Evolutionary conservation across 2,797 vertebrate species (phyloP).

Genomic region (Distichodus sexfasciatus): DNA sequence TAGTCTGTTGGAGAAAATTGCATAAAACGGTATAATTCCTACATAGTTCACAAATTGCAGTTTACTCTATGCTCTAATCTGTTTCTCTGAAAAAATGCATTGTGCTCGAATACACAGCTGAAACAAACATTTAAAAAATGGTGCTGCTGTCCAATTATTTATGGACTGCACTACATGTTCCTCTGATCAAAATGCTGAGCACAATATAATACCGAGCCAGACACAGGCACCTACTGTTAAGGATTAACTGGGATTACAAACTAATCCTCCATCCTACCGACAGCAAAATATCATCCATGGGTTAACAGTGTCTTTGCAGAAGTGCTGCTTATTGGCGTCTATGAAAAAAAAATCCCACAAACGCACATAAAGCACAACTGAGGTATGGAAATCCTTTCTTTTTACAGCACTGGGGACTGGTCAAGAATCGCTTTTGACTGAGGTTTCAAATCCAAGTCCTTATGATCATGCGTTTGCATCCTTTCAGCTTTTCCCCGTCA

Average conservation of each 20-base stretch:
- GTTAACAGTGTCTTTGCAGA: constrained; percentile 16
- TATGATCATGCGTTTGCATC: constrained; percentile 33
- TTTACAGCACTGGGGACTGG: not conserved
- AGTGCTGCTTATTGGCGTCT: constrained; percentile 9
- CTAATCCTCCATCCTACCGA: constrained; percentile 27
- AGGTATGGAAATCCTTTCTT: constrained; percentile 5
- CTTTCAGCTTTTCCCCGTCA: not conserved
- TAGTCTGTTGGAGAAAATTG: no score
- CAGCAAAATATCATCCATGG: constrained; percentile 27
- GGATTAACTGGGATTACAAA: constrained; percentile 39
- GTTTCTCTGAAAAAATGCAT: no score
- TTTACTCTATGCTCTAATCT: no score
- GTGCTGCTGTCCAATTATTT: not conserved
- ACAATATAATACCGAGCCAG: constrained; percentile 6
- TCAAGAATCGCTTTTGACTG: constrained; percentile 15
- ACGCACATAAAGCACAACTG: not conserved
- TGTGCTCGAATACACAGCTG: not conserved
- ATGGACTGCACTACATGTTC: not conserved
- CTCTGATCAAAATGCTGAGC: constrained; percentile 1
- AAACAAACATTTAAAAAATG: not conserved
- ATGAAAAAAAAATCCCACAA: constrained; percentile 12
- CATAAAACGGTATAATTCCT: no score
- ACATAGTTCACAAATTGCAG: no score
- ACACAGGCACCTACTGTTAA: constrained; percentile 22
- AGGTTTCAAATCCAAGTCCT: constrained; percentile 20